Evolutionary conservation across 2,797 vertebrate genomes (phyloP).

Genomic region (Labeo calbasu): DNA sequence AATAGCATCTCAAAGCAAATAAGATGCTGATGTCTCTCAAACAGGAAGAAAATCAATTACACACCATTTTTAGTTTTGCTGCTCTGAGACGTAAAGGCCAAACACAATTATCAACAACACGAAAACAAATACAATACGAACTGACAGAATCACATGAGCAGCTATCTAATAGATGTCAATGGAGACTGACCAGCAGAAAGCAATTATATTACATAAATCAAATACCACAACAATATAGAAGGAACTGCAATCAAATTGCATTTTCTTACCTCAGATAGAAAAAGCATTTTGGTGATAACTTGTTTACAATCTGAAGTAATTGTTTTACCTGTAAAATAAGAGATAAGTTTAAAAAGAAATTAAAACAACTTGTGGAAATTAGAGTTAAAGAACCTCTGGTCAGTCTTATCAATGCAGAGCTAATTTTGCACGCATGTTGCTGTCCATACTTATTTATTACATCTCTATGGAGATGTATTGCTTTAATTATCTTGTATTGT

Average conservation of each 20-base stretch:
- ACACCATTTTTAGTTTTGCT: conserved; percentile 55
- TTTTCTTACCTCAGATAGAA: conserved; percentile 17
- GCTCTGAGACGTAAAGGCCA: conserved; percentile 61
- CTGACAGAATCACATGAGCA: conserved; percentile 59
- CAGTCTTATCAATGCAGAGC: background rate
- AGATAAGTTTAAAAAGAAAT: background rate
- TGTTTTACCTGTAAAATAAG: conserved; percentile 11
- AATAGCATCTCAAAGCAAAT: conserved; percentile 57
- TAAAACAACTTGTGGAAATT: background rate
- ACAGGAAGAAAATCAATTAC: conserved; percentile 63
- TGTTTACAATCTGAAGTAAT: conserved; percentile 23
- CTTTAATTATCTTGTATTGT: conserved; percentile 41
- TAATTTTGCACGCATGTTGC: background rate
- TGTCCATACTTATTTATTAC: background rate
- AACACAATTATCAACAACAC: conserved; percentile 63
- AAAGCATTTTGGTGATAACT: background rate
- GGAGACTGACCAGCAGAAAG: conserved; percentile 58
- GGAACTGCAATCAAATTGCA: conserved; percentile 28
- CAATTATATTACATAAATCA: conserved; percentile 59
- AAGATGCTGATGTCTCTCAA: conserved; percentile 61
- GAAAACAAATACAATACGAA: conserved; percentile 59
- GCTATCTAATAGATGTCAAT: conserved; percentile 59
- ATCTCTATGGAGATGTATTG: conserved; percentile 8
- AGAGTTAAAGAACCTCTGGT: conserved; percentile 17
- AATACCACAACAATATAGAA: conserved; percentile 39